Evolutionary conservation across 2,113 vertebrate genomes (phyloP).

Genomic region (Euleptes europaea): DNA sequence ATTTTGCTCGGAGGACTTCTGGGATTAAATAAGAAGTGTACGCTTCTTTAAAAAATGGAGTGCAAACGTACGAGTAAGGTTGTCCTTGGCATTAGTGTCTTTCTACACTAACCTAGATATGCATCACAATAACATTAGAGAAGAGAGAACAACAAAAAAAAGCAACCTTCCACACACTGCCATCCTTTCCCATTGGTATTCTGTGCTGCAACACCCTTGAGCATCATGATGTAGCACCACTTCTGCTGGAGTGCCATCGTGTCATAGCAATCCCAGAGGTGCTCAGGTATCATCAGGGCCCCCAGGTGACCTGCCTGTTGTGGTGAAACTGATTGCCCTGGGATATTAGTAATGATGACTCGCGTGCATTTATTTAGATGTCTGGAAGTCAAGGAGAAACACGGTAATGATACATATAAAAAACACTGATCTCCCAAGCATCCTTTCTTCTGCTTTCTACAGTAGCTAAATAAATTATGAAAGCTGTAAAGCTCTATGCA

Average conservation of each 20-base stretch:
- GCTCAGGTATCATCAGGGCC: background rate
- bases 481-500: slow-evolving; percentile 42
- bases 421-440: background rate
- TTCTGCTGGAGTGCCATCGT: slow-evolving; percentile 11
- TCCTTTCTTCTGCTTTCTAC: slow-evolving; percentile 17
- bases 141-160: background rate
- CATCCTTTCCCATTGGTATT: background rate
- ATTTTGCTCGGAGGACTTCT: background rate
- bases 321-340: background rate
- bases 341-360: background rate
- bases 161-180: background rate
- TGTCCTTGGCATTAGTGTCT: rapidly evolving
- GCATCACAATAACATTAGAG: background rate
- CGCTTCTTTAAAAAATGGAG: background rate
- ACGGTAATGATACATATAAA: background rate
- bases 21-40: background rate
- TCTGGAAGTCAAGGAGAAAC: background rate
- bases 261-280: slow-evolving; percentile 1
- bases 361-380: background rate
- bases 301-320: background rate
- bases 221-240: slow-evolving; percentile 2
- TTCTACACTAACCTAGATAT: background rate
- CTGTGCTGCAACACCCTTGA: background rate
- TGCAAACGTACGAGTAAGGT: slow-evolving; percentile 9
- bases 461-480: slow-evolving; percentile 58